Percentiles rank a stretch among this genome's conserved stretches.
These are phyloP conservation scores for Tribolium castaneum DNA, from an alignment of 1,140 invertebrate genomes.

Conservation along the genomic window DNA sequence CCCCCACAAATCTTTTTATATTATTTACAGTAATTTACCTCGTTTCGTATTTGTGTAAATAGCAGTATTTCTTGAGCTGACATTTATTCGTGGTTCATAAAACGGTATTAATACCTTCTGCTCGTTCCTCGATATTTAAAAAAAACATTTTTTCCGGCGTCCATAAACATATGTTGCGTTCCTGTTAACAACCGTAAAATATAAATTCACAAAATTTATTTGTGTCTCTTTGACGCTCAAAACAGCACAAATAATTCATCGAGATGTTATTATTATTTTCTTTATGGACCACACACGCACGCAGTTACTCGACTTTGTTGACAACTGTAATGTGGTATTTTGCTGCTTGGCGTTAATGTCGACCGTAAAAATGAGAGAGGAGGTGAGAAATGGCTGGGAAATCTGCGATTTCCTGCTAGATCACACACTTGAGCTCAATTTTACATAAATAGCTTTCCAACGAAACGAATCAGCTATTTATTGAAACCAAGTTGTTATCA, in stretches of 20 bases:
- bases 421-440: too few species aligned
- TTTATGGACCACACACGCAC: slow-evolving; percentile 43
- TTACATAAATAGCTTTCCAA: too few species aligned
- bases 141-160: slow-evolving; percentile 14
- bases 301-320: slow-evolving; percentile 25
- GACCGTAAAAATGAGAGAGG: not conserved
- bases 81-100: slow-evolving; percentile 38
- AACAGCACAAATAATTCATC: slow-evolving; percentile 45
- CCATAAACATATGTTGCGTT: slow-evolving; percentile 40
- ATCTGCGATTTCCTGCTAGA: not conserved
- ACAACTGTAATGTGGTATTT: slow-evolving; percentile 41
- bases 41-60: slow-evolving; percentile 39
- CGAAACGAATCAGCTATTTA: too few species aligned
- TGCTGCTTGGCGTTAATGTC: slow-evolving; percentile 2
- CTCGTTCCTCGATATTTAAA: slow-evolving; percentile 26
- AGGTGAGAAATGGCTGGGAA: not conserved
- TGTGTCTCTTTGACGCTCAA: slow-evolving; percentile 44
- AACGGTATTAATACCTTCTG: slow-evolving; percentile 37
- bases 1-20: slow-evolving; percentile 37
- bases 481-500: too few species aligned
- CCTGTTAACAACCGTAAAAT: slow-evolving; percentile 45
- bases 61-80: slow-evolving; percentile 33
- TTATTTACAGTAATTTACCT: slow-evolving; percentile 37
- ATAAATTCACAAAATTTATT: slow-evolving; percentile 47
- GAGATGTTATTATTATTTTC: slow-evolving; percentile 39